Evolutionary conservation across 2,113 vertebrate species (phyloP).

Genomic region (Callochromis pleurospilus): DNA sequence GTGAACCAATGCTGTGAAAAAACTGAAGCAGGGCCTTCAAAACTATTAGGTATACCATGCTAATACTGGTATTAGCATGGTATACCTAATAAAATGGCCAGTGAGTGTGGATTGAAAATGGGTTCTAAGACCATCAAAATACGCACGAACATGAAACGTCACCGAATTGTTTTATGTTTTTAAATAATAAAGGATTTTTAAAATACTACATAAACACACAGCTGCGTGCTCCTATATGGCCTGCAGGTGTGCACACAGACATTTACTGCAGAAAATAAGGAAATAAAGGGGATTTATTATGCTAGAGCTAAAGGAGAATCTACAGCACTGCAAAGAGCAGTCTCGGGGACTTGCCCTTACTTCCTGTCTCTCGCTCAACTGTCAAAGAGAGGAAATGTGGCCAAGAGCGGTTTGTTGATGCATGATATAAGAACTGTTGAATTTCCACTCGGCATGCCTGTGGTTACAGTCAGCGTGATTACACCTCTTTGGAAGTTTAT

Average conservation of each 20-base stretch:
- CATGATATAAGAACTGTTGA: background rate
- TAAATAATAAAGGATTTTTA: background rate
- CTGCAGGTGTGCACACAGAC: background rate
- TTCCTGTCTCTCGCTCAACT: background rate
- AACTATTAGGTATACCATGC: background rate
- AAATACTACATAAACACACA: background rate
- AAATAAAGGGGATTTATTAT: background rate
- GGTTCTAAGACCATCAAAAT: background rate
- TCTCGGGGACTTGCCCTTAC: background rate
- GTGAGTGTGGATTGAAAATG: background rate
- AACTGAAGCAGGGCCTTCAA: background rate
- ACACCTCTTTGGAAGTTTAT: background rate
- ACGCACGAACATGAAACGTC: rapidly evolving
- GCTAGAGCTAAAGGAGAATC: background rate
- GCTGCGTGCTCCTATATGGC: background rate
- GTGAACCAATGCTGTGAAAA: background rate
- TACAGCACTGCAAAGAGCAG: background rate
- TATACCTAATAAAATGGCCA: background rate
- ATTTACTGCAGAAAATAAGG: background rate
- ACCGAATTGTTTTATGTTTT: rapidly evolving
- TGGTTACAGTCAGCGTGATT: background rate
- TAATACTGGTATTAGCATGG: background rate
- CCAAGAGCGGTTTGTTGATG: rapidly evolving
- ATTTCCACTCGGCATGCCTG: background rate
- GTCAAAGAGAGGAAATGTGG: background rate